Evolutionary conservation across 2,797 vertebrate genomes (phyloP).

Genomic region (Tinamus major): DNA sequence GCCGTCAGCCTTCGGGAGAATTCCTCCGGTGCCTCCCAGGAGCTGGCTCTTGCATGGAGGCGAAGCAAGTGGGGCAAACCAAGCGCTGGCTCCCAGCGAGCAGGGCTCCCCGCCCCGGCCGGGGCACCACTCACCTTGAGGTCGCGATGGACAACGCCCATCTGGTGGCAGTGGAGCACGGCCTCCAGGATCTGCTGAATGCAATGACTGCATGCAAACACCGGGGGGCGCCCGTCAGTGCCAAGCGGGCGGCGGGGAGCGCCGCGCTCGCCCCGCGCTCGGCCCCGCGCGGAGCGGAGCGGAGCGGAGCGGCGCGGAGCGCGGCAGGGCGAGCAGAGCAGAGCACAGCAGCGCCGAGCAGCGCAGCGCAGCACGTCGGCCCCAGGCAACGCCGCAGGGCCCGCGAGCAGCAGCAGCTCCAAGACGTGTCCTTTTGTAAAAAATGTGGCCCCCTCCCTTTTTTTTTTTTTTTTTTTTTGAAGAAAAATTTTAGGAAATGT

Average conservation of each 20-base stretch:
- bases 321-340: neutral
- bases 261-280: neutral
- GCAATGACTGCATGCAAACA: slow-evolving; percentile 99
- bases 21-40: neutral
- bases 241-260: slow-evolving; percentile 76
- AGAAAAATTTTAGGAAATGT: neutral
- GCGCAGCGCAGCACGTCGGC: slow-evolving; percentile 1
- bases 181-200: slow-evolving; percentile 99
- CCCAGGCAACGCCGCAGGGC: slow-evolving; percentile 7
- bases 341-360: too few species aligned
- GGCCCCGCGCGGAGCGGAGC: neutral
- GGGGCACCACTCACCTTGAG: slow-evolving; percentile 91
- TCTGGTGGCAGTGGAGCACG: slow-evolving; percentile 98
- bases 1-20: neutral
- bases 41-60: accelerated
- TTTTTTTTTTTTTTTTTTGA: neutral
- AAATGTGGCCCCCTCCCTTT: neutral
- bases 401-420: neutral
- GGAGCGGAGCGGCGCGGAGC: neutral
- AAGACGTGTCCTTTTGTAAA: neutral
- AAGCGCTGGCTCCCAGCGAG: neutral
- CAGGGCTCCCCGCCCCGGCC: neutral
- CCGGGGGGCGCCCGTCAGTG: slow-evolving; percentile 92
- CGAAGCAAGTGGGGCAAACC: neutral
- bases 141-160: slow-evolving; percentile 97